Percentiles rank a stretch among this genome's conserved stretches.
Evolutionary conservation across 2,113 vertebrate species (phyloP).

Genomic region (Climacteris rufus): DNA sequence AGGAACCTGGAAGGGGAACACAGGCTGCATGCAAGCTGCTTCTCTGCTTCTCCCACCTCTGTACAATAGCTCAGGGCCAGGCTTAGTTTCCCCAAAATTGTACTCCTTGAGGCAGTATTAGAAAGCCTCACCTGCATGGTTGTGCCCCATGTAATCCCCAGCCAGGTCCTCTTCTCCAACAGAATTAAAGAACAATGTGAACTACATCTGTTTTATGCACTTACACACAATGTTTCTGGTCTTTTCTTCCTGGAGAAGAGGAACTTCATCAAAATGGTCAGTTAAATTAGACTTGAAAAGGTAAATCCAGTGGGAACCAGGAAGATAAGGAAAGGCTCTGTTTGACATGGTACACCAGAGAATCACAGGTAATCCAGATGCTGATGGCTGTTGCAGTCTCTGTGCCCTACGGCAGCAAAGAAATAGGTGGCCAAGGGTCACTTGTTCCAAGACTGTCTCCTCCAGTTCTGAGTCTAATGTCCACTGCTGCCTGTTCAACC

Average conservation of each 20-base stretch:
- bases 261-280: neutral
- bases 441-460: neutral
- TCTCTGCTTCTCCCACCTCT: neutral
- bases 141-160: neutral
- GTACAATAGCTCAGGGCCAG: neutral
- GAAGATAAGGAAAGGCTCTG: neutral
- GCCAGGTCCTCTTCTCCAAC: neutral
- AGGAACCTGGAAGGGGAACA: neutral
- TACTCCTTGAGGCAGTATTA: neutral
- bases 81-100: neutral
- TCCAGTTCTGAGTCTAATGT: neutral
- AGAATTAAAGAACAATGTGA: neutral
- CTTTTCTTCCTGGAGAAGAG: neutral
- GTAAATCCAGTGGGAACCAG: neutral
- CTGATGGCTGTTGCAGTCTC: neutral
- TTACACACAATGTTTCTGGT: neutral
- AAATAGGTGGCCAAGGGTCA: neutral
- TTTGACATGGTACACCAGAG: neutral
- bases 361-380: neutral
- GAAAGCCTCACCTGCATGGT: neutral
- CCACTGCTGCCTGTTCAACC: neutral
- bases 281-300: neutral
- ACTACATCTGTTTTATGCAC: neutral
- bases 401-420: neutral
- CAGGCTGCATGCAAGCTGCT: neutral